Evolutionary conservation across 2,113 vertebrate genomes (phyloP).

Genomic region (Tricholaema leucomelas): DNA sequence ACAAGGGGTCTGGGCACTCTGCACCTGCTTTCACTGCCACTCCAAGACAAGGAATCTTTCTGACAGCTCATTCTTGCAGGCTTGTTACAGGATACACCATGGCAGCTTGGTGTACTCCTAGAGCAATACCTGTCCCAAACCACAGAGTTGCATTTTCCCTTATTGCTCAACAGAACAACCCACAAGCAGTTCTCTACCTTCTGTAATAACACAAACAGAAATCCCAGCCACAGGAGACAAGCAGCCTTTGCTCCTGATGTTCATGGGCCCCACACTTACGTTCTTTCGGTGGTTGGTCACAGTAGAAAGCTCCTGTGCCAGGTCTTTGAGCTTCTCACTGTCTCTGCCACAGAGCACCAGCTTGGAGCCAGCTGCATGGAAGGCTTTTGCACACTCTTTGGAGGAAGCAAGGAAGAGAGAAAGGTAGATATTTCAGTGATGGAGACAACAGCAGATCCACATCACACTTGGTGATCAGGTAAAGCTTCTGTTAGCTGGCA

Average conservation of each 20-base stretch:
- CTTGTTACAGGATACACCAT: background rate
- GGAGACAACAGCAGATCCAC: background rate
- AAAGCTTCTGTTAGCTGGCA: background rate
- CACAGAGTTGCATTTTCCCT: background rate
- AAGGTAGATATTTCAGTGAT: background rate
- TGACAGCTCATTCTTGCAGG: background rate
- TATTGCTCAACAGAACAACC: background rate
- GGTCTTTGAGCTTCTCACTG: slow-evolving; percentile 77
- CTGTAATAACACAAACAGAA: background rate
- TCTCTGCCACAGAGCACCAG: slow-evolving; percentile 92
- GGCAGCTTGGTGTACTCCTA: background rate
- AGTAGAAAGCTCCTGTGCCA: slow-evolving; percentile 79
- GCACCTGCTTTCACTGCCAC: background rate
- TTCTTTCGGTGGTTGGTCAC: slow-evolving; percentile 25
- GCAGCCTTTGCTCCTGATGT: background rate
- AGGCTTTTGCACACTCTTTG: slow-evolving; percentile 90
- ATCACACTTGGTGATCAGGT: background rate
- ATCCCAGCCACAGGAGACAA: rapidly evolving
- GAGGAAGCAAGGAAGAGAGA: background rate
- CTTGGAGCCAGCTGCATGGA: slow-evolving; percentile 85
- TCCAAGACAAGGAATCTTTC: background rate
- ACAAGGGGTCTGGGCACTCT: background rate
- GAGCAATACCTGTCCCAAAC: background rate
- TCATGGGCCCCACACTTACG: slow-evolving; percentile 42
- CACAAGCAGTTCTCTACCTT: background rate